Evolutionary conservation across 1,140 invertebrate species (phyloP).

Genomic region (Hycleus cichorii): DNA sequence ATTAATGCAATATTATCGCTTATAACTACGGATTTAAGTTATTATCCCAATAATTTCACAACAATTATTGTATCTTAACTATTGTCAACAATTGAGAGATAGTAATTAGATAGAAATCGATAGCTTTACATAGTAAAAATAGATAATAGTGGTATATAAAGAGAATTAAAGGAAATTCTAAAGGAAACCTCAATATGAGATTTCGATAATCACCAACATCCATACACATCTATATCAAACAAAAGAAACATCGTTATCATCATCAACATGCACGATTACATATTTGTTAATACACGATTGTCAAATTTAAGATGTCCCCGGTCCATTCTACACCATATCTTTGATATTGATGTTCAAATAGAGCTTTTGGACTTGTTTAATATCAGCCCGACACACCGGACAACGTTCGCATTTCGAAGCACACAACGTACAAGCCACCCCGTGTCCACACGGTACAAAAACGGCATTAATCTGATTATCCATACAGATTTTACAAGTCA

Average conservation of each 20-base stretch:
- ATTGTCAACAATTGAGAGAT: no score
- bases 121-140: no score
- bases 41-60: no score
- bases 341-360: constrained; percentile 50
- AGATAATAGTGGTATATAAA: no score
- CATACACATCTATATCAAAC: neutral
- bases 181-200: constrained; percentile 10
- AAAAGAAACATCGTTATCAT: neutral
- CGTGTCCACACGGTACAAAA: constrained; percentile 74
- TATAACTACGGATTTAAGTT: no score
- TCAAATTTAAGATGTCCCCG: neutral
- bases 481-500: constrained; percentile 79
- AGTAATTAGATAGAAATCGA: no score
- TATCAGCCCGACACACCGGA: constrained; percentile 67
- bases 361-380: constrained; percentile 64
- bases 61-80: no score
- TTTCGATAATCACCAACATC: neutral
- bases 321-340: neutral
- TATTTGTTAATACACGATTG: neutral
- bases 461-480: constrained; percentile 70
- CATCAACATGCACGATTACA: neutral
- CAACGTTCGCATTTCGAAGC: constrained; percentile 65
- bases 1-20: no score
- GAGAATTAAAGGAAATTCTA: no score
- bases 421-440: constrained; percentile 68